Evolutionary conservation across 2,113 vertebrate genomes (phyloP), one percentile per base, ranked within the genome.

Genomic region (Panurus biarmicus): DNA sequence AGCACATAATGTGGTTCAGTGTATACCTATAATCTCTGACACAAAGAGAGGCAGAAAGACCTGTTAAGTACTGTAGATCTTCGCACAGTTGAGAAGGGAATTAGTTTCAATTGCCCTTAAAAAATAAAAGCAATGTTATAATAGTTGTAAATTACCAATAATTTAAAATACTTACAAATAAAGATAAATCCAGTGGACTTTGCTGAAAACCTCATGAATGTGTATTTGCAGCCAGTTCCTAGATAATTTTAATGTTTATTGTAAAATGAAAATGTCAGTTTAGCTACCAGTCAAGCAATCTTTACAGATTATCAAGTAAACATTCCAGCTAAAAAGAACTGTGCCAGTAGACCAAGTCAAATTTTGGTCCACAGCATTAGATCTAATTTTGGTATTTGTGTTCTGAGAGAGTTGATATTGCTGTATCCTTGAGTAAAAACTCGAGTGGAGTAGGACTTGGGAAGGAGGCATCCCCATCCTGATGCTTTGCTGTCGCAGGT

Each of bases 231-330:
- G 28, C 70, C 29, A 64, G 25, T 87, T 89, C 45, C 44, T 83
- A 65, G 57, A 9, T 85, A 38, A 57, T 71, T 89, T 81, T 81
- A 51, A 90, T 86, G 60, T 71, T 92, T 87, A 53, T 65, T 36
- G 57, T 69, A 26, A 53, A 72, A 65, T 50, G 58, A 65, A 87
- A 53, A 33, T 22, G 31, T 70, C 50, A 79, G 0, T 42, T 33
- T 57, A 71, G 22, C 35, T 93, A 40, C 45, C 5, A 40, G 48
- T 69, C 44, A 70, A 6, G 10, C 5, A 50, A 4, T 60, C 56
- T 79, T 67, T 53, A 36, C 31, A 56, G 31, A 60, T 88, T 40
- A 60, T 31, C 10, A 58, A 29, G 38, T 17, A 29, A 28, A 75
- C 9, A 33, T 54, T 64, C 18, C 26, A 69, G 13, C 40, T 66